These are phyloP conservation scores for Sarcoramphus papa DNA, from an alignment of 2,797 vertebrate species.

Conservation along the genomic window DNA sequence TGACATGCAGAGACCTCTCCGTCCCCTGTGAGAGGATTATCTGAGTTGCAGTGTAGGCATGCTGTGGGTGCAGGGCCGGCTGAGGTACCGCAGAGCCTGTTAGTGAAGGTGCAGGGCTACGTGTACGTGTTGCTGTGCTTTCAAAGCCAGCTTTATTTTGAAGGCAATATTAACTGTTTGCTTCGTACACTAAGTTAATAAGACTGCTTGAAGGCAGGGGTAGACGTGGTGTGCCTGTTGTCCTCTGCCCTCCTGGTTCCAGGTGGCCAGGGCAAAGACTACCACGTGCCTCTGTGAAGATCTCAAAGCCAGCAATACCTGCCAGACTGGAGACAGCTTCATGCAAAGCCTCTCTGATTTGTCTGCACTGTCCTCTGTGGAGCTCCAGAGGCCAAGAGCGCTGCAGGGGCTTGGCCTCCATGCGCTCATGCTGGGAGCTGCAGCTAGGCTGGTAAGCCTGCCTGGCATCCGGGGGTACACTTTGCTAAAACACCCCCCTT, in stretches of 20 bases:
- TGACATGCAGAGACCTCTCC: background rate
- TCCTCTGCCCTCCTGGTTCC: background rate
- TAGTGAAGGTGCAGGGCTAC: background rate
- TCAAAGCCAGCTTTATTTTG: background rate
- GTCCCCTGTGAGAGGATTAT: background rate
- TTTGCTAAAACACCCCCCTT: background rate
- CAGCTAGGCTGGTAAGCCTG: background rate
- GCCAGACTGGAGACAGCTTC: background rate
- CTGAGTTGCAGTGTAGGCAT: background rate
- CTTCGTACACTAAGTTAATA: rapidly evolving
- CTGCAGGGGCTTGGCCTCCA: background rate
- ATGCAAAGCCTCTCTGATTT: background rate
- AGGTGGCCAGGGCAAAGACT: background rate
- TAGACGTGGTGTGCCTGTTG: background rate
- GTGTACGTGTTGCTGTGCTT: background rate
- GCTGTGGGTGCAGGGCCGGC: background rate
- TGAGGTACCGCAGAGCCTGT: background rate
- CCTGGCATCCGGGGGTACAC: background rate
- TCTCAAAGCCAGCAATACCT: background rate
- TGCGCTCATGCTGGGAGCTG: background rate
- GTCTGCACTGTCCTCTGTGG: background rate
- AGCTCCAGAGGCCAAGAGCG: background rate
- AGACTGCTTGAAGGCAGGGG: background rate
- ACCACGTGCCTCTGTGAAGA: background rate
- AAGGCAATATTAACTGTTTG: background rate